These are phyloP conservation scores for Seriola rivoliana DNA, from an alignment of 2,113 vertebrate genomes.

Conservation along the genomic window DNA sequence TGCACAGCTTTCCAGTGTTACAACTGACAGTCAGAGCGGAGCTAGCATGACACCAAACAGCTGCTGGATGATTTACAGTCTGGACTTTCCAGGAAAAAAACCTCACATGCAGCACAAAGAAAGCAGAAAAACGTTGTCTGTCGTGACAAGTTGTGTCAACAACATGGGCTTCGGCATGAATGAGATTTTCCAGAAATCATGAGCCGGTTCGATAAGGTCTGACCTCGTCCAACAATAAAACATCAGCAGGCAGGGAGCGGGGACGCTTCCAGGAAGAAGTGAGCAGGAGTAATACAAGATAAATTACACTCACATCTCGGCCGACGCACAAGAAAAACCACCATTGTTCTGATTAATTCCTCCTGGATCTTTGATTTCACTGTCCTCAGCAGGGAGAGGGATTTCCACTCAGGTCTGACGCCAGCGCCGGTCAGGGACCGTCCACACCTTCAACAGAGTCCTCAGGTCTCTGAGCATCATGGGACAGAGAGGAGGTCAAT, in stretches of 20 bases:
- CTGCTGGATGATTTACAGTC: conserved; percentile 1
- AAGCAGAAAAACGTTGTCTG: neutral
- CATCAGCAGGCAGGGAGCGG: neutral
- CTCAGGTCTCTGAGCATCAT: too few species aligned
- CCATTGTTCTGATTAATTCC: conserved; percentile 14
- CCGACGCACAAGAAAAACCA: conserved; percentile 6
- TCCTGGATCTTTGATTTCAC: conserved; percentile 16
- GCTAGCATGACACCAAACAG: conserved; percentile 20
- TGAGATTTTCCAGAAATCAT: conserved; percentile 3
- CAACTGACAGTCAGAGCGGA: neutral
- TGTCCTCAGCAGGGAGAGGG: conserved; percentile 14
- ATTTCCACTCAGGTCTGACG: neutral
- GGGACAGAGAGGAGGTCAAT: too few species aligned
- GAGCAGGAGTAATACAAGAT: neutral
- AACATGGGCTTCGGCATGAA: neutral
- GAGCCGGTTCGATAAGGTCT: conserved; percentile 3
- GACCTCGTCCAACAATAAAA: neutral
- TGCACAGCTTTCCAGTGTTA: neutral
- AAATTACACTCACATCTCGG: neutral
- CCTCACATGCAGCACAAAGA: neutral
- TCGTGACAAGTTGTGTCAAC: conserved; percentile 7
- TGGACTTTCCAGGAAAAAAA: neutral
- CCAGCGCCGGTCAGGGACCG: too few species aligned
- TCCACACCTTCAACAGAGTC: neutral
- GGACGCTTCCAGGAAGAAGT: neutral